A percentile compares a stretch with the other conserved stretches of the same genome.
phyloP scores from a whole-genome alignment of 2,113 vertebrate species.

The Pterocles orientalis region DNA sequence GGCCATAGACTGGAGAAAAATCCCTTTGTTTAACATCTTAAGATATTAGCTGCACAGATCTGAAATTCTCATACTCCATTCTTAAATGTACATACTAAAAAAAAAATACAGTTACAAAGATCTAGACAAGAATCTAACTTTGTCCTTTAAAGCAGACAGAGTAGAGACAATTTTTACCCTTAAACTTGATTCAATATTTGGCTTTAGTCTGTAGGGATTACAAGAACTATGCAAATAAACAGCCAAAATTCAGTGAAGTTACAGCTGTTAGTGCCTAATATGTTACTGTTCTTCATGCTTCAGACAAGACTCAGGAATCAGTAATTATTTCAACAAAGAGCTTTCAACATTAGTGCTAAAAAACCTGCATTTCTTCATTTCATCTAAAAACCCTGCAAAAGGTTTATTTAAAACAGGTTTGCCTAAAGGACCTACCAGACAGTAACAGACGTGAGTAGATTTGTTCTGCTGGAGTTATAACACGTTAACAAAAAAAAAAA shows the following conservation, averaged over 20 bases:
- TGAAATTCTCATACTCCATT: background rate
- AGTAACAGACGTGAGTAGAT: no score
- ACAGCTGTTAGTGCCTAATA: background rate
- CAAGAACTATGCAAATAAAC: conserved; percentile 24
- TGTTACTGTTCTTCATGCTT: conserved; percentile 1
- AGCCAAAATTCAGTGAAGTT: conserved; percentile 37
- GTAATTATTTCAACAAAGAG: conserved; percentile 37
- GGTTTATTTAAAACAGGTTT: conserved; percentile 76
- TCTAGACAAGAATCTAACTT: background rate
- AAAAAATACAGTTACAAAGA: background rate
- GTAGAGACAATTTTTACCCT: background rate
- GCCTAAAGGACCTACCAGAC: conserved; percentile 82
- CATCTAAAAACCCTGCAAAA: conserved; percentile 52
- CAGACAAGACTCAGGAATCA: conserved; percentile 34
- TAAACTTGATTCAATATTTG: conserved; percentile 34
- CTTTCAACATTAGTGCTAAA: conserved; percentile 46
- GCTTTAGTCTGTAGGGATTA: conserved; percentile 19
- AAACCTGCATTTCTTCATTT: conserved; percentile 67
- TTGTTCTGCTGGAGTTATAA: no score
- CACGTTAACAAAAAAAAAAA: no score
- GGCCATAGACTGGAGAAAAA: background rate
- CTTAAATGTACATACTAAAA: background rate
- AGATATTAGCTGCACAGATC: background rate
- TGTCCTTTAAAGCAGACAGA: background rate
- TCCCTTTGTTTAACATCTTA: background rate